Conservation (phyloP, 2,797 vertebrate genomes). For the Calcarius lapponicus region DNA sequence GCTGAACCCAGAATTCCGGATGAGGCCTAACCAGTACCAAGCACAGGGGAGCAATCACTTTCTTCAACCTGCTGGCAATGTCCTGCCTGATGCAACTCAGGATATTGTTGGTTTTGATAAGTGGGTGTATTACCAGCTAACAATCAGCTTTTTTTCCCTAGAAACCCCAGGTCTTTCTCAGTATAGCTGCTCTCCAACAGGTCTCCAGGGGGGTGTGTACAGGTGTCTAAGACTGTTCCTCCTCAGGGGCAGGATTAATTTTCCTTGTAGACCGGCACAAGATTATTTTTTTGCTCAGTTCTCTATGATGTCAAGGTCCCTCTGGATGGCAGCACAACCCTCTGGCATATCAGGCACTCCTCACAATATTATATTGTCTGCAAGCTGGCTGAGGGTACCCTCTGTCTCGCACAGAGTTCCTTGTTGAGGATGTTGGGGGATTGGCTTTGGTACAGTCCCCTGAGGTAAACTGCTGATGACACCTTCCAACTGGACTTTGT, state of each 20-base stretch:
- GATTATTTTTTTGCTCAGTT: neutral
- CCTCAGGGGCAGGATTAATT: neutral
- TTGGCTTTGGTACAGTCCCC: neutral
- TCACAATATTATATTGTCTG: neutral
- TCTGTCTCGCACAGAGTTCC: neutral
- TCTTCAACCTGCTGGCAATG: neutral
- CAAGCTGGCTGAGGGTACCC: neutral
- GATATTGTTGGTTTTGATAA: neutral
- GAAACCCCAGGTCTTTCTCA: neutral
- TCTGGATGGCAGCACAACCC: neutral
- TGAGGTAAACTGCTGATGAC: neutral
- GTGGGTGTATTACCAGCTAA: neutral
- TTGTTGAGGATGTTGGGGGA: neutral
- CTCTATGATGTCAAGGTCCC: neutral
- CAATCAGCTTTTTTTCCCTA: neutral
- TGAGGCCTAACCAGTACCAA: neutral
- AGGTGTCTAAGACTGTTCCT: neutral
- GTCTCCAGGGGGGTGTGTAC: accelerated
- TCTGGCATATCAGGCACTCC: neutral
- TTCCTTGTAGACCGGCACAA: neutral
- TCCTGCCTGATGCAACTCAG: neutral
- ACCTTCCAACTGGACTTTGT: neutral
- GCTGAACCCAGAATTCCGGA: neutral
- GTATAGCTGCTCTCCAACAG: neutral
- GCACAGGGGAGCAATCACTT: neutral